A percentile compares a stretch with the other conserved stretches of the same genome.
These are phyloP conservation scores for Uromys caudimaculatus DNA, from an alignment of 2,797 vertebrate genomes.

Conservation along the genomic window DNA sequence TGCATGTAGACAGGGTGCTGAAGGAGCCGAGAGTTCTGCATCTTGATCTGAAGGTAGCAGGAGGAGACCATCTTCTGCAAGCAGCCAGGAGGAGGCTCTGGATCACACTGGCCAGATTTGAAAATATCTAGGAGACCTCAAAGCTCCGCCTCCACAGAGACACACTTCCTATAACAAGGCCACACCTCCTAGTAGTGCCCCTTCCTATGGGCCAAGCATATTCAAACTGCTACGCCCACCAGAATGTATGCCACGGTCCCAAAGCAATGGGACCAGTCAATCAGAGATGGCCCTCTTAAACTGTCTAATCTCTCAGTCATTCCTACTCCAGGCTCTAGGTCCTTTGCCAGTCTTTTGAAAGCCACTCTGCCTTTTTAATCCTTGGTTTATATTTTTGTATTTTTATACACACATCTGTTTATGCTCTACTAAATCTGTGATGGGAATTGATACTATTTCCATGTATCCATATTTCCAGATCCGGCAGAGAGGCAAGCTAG, in stretches of 20 bases:
- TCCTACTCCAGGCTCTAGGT: neutral
- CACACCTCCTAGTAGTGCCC: neutral
- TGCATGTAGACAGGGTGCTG: neutral
- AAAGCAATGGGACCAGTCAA: neutral
- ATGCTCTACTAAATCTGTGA: neutral
- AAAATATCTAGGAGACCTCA: neutral
- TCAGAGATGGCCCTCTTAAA: neutral
- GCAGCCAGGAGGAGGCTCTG: neutral
- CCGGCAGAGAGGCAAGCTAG: neutral
- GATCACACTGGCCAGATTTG: neutral
- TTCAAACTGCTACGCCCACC: neutral
- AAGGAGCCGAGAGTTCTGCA: neutral
- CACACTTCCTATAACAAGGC: neutral
- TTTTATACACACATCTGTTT: neutral
- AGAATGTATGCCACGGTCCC: too few relatives aligned
- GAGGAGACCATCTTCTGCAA: neutral
- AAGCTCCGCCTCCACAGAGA: neutral
- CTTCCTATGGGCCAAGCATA: neutral
- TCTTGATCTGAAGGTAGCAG: neutral
- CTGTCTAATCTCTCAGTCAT: neutral
- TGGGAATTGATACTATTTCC: constrained; percentile 21
- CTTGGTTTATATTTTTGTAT: constrained; percentile 1
- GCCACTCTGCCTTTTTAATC: neutral
- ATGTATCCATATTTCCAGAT: neutral
- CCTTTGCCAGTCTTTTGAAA: neutral